Evolutionary conservation across 2,113 vertebrate species (phyloP).

Genomic region (Carassius gibelio): DNA sequence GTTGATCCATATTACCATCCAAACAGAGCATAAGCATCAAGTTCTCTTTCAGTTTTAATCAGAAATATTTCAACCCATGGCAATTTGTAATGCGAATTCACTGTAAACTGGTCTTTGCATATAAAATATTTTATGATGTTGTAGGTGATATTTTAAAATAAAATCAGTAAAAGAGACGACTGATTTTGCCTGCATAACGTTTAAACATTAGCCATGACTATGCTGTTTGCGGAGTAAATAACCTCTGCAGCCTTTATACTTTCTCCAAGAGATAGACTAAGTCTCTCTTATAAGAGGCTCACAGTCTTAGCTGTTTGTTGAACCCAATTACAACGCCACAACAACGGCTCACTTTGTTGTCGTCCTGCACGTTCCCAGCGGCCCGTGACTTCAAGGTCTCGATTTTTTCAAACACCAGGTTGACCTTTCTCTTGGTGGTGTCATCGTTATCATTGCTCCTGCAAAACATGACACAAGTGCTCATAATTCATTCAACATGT

Average conservation of each 20-base stretch:
- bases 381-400: slow-evolving; percentile 96
- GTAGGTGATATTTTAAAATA: not conserved
- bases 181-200: slow-evolving; percentile 31
- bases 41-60: too few relatives aligned
- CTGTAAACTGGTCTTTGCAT: not conserved
- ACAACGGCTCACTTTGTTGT: slow-evolving; percentile 70
- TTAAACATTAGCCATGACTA: slow-evolving; percentile 39
- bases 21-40: too few relatives aligned
- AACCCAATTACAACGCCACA: slow-evolving; percentile 23
- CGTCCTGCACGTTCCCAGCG: slow-evolving; percentile 77
- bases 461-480: slow-evolving; percentile 57
- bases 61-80: not conserved
- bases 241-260: slow-evolving; percentile 35
- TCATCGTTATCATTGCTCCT: slow-evolving; percentile 92
- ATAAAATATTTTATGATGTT: not conserved
- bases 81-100: not conserved
- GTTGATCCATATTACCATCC: not conserved
- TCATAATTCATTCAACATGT: slow-evolving; percentile 30
- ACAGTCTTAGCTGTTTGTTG: slow-evolving; percentile 45
- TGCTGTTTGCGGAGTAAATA: slow-evolving; percentile 43
- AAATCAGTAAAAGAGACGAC: not conserved
- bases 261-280: slow-evolving; percentile 40
- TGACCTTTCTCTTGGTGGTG: slow-evolving; percentile 93
- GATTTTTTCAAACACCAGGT: slow-evolving; percentile 98
- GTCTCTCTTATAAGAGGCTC: slow-evolving; percentile 53